A percentile compares a stretch with the other conserved stretches of the same genome.
These are phyloP conservation scores for Oscheius sp. DNA, from an alignment of 1,140 invertebrate species.

Conservation along the genomic window DNA sequence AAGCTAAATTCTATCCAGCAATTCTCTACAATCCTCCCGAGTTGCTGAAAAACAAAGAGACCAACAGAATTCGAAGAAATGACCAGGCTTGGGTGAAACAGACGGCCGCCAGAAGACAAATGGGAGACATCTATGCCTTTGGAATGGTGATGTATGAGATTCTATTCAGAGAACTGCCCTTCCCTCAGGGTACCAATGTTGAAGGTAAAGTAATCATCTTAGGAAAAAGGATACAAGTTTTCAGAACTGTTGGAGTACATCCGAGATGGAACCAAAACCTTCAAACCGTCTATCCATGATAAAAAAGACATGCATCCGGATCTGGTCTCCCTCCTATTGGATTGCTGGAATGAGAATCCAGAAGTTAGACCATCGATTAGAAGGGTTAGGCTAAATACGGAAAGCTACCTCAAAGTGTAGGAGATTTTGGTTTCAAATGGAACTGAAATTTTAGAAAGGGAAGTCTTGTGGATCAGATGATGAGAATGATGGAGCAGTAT, in stretches of 20 bases:
- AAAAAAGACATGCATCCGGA: slow-evolving; percentile 54
- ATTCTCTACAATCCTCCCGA: slow-evolving; percentile 53
- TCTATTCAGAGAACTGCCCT: slow-evolving; percentile 53
- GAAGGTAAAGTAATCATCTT: slow-evolving; percentile 26
- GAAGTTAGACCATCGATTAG: slow-evolving; percentile 57
- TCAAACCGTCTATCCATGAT: slow-evolving; percentile 55
- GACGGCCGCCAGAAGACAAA: slow-evolving; percentile 16
- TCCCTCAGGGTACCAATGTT: slow-evolving; percentile 47
- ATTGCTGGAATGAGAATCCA: slow-evolving; percentile 58
- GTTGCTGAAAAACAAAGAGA: slow-evolving; percentile 56
- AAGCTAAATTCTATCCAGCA: slow-evolving; percentile 11
- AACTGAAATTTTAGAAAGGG: slow-evolving; percentile 50
- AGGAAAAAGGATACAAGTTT: neutral
- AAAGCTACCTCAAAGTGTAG: slow-evolving; percentile 60
- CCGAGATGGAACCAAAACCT: slow-evolving; percentile 51
- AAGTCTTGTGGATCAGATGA: slow-evolving; percentile 59
- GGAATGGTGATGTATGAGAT: slow-evolving; percentile 61
- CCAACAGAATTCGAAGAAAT: slow-evolving; percentile 45
- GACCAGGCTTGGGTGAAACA: slow-evolving; percentile 59
- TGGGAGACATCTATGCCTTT: slow-evolving; percentile 58
- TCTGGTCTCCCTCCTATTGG: slow-evolving; percentile 50
- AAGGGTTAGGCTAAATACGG: slow-evolving; percentile 55
- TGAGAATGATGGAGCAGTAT: slow-evolving; percentile 70
- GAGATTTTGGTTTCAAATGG: neutral
- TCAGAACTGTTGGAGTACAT: slow-evolving; percentile 55